Evolutionary conservation across 2,113 vertebrate genomes (phyloP), one percentile per base, ranked within the genome.

Genomic region (Oxygymnocypris stewartii): DNA sequence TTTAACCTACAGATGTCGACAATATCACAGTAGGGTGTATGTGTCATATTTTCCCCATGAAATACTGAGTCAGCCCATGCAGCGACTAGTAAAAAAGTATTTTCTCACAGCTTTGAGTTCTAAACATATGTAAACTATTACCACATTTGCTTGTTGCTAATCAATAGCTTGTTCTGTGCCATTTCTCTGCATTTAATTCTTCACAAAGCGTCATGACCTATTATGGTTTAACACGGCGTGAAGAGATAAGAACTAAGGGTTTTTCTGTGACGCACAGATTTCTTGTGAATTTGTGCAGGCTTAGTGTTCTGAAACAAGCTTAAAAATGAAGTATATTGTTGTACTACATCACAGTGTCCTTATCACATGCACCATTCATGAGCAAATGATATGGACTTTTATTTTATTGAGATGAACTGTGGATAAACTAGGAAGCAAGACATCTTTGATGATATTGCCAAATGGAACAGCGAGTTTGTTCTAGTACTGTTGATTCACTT

Each of bases 71-170:
- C 77, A 40, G 59, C n/a, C 10, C 35, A n/a, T 61, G 57, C 57
- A 7, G n/a, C 4, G 14, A 16, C 61, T 28, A 35, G 51, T 7
- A 3, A 18, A 74, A 54, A 23, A 37, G 12, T 1, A 7, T 49
- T 78, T 16, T 59, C 16, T 81, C 9, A 1, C 65, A 14, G 18
- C 25, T 49, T 71, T 51, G 18, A 69, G 28, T 28, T 6, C 69
- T 25, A 31, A 51, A 75, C 69, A 74, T 74, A 25, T 75, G 69
- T 51, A 2, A 74, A 8, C 49, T 54, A 57, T 57, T 71, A 71
- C 67, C 82, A 75, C 28, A 37, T 74, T 74, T 74, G 4, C 82
- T 74, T 37, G 31, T 35, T 57, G 49, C 82, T 84, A 84, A 74
- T 71, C 28, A 71, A 37, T 51, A 28, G 31, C 25, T n/a, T 37